These are phyloP conservation scores for Trichomycterus rosablanca DNA, from an alignment of 2,113 vertebrate species.

Conservation along the genomic window DNA sequence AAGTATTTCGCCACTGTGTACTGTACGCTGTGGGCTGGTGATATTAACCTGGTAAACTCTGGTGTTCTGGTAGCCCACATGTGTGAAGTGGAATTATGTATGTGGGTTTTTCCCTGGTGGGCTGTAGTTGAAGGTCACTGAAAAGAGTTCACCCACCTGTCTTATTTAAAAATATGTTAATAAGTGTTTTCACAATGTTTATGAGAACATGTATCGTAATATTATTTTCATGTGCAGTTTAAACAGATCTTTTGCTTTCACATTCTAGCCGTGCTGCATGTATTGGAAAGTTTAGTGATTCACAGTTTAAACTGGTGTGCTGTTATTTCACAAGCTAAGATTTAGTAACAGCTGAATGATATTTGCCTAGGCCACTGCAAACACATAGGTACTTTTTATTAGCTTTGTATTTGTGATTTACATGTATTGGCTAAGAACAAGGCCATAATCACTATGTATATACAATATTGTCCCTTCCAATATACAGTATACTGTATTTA, in stretches of 20 bases:
- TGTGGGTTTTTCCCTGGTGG: conserved; percentile 45
- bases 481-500: too few species aligned
- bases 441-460: too few species aligned
- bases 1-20: not conserved
- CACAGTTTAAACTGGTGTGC: not conserved
- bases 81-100: conserved; percentile 37
- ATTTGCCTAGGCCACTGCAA: not conserved
- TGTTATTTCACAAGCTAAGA: not conserved
- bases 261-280: not conserved
- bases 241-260: conserved; percentile 11
- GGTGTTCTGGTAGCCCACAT: conserved; percentile 42
- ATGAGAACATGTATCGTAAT: not conserved
- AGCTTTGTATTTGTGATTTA: not conserved
- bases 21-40: not conserved
- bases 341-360: not conserved
- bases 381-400: not conserved
- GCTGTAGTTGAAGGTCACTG: conserved; percentile 37
- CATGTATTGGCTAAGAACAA: too few species aligned
- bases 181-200: not conserved
- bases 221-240: not conserved
- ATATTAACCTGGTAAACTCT: conserved; percentile 20
- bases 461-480: too few species aligned
- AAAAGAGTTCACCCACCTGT: conserved; percentile 39
- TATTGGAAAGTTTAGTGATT: conserved; percentile 38
- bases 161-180: conserved; percentile 5